Evolutionary conservation across 2,797 vertebrate species (phyloP).

Genomic region (Naso thynnoides): DNA sequence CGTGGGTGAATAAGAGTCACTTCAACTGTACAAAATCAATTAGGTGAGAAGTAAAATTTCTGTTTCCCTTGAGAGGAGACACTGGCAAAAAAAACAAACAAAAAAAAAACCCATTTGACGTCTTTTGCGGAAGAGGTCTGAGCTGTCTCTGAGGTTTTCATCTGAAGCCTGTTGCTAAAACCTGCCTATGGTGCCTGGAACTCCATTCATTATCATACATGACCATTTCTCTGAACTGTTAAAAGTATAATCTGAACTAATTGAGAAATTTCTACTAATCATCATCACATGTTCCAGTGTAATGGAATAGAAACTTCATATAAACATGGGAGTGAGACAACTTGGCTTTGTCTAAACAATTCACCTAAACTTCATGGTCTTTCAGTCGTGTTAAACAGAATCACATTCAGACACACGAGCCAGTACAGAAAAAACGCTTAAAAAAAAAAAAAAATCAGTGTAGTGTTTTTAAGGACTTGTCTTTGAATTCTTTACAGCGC

Average conservation of each 20-base stretch:
- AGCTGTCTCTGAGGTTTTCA: constrained; percentile 35
- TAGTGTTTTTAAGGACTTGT: constrained; percentile 69
- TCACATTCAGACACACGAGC: constrained; percentile 47
- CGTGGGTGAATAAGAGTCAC: constrained; percentile 26
- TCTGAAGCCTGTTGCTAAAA: constrained; percentile 16
- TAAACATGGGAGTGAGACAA: constrained; percentile 35
- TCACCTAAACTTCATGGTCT: constrained; percentile 2
- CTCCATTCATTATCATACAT: not conserved
- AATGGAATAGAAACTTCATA: constrained; percentile 24
- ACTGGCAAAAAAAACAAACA: constrained; percentile 27
- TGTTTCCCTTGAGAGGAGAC: constrained; percentile 25
- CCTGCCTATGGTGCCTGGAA: constrained; percentile 31
- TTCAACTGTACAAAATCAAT: constrained; percentile 57
- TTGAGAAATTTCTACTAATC: constrained; percentile 8
- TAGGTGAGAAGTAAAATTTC: constrained; percentile 23
- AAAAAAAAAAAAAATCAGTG: constrained; percentile 35
- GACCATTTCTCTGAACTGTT: constrained; percentile 9
- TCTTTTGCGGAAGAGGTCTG: constrained; percentile 34
- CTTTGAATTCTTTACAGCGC: constrained; percentile 67
- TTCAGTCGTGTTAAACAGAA: constrained; percentile 41
- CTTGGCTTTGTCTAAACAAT: constrained; percentile 16
- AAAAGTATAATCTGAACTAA: constrained; percentile 14
- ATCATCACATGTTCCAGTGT: constrained; percentile 12
- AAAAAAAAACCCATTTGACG: too few relatives aligned
- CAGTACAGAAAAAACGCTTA: constrained; percentile 25